Conservation (phyloP, 2,797 vertebrate genomes). For the Bufotes viridis region DNA sequence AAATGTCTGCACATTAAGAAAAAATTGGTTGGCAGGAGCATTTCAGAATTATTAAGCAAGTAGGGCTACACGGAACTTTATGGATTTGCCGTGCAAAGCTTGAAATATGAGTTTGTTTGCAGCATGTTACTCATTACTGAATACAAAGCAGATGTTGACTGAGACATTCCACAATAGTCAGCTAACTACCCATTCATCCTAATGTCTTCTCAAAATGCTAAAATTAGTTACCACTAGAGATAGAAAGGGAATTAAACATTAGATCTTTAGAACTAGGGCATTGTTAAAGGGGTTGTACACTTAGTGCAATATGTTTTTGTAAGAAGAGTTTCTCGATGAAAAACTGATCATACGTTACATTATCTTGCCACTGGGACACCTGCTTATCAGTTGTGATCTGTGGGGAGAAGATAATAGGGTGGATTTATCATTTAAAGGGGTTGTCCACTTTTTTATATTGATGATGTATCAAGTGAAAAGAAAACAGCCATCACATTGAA, state of each 20-base stretch:
- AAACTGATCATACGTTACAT: neutral
- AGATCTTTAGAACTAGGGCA: neutral
- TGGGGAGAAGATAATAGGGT: too few species aligned
- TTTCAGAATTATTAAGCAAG: slow-evolving; percentile 60
- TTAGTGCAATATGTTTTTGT: neutral
- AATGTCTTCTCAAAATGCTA: slow-evolving; percentile 36
- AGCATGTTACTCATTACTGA: slow-evolving; percentile 50
- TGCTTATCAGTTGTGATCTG: neutral
- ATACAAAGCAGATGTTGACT: slow-evolving; percentile 60
- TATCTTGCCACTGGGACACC: neutral
- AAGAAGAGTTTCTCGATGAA: neutral
- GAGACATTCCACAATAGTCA: slow-evolving; percentile 28
- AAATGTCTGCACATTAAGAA: slow-evolving; percentile 61
- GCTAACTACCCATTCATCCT: slow-evolving; percentile 50
- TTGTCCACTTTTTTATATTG: too few species aligned
- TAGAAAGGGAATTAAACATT: neutral
- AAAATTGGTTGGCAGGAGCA: slow-evolving; percentile 56
- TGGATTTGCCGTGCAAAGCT: slow-evolving; percentile 49
- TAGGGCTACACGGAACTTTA: slow-evolving; percentile 51
- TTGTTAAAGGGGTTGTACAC: neutral
- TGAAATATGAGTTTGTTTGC: slow-evolving; percentile 61
- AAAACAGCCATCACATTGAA: too few species aligned
- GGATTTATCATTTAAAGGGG: too few species aligned
- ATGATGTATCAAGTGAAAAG: too few species aligned
- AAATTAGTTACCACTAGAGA: slow-evolving; percentile 35